These are phyloP conservation scores for Actinernus sp. DNA, from an alignment of 92 coral and sea anemone species.

Conservation along the genomic window DNA sequence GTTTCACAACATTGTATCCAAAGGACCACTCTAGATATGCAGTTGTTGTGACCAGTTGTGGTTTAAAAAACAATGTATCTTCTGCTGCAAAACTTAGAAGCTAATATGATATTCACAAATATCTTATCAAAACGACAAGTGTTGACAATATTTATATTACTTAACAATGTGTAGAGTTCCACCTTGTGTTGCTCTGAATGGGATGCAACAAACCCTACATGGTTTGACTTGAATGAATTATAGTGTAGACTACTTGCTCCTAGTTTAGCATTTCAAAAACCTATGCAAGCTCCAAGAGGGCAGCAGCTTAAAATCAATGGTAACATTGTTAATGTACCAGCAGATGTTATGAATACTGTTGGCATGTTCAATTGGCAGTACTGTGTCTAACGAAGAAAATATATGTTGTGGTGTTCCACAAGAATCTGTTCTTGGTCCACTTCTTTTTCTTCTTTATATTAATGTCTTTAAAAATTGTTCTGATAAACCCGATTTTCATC, in stretches of 20 bases:
- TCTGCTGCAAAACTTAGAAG: constrained; percentile 43
- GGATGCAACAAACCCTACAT: constrained; percentile 54
- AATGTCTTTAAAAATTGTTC: no score
- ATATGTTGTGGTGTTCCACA: no score
- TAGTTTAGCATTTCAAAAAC: constrained; percentile 44
- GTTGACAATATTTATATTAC: constrained; percentile 44
- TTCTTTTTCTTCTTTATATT: no score
- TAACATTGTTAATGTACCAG: constrained; percentile 55
- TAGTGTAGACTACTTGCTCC: constrained; percentile 14
- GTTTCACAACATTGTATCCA: constrained; percentile 35
- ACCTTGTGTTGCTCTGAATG: constrained; percentile 62
- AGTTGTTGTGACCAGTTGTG: constrained; percentile 75
- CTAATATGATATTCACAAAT: constrained; percentile 50
- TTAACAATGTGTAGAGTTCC: constrained; percentile 54
- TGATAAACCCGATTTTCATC: no score
- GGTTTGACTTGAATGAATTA: neutral
- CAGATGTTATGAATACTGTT: neutral
- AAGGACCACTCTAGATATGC: constrained; percentile 66
- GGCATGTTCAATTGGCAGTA: no score
- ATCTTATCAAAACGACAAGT: constrained; percentile 53
- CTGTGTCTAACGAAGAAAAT: no score
- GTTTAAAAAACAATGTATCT: constrained; percentile 67
- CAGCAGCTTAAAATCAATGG: constrained; percentile 38
- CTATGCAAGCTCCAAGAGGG: constrained; percentile 54
- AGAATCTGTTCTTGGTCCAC: no score